Evolutionary conservation across 2,797 vertebrate species (phyloP).

Genomic region (Tenualosa thibaudeaui): DNA sequence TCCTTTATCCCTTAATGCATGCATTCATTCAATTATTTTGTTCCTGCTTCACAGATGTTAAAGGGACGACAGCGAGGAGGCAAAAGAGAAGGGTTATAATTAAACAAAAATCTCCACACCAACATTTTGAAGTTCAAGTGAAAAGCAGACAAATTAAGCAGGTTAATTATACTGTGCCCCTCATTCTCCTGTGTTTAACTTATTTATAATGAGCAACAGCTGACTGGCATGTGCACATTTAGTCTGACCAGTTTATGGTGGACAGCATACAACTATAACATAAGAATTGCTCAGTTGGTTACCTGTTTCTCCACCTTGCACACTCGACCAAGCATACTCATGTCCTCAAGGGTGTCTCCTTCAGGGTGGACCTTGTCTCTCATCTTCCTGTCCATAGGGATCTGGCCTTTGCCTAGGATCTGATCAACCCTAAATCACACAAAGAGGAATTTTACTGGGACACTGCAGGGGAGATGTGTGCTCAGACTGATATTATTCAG

Average conservation of each 20-base stretch:
- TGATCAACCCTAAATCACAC: constrained; percentile 87
- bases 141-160: not conserved
- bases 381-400: constrained; percentile 91
- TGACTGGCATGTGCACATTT: too few species aligned
- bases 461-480: constrained; percentile 35
- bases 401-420: constrained; percentile 96
- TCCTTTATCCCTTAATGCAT: too few species aligned
- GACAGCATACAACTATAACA: too few species aligned
- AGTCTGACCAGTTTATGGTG: too few species aligned
- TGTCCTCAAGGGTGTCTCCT: constrained; percentile 86
- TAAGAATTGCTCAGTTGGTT: constrained; percentile 31
- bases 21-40: too few species aligned
- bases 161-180: not conserved
- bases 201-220: too few species aligned
- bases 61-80: not conserved
- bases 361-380: constrained; percentile 90
- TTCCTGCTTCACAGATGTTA: not conserved
- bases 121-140: not conserved
- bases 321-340: constrained; percentile 96
- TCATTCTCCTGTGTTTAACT: not conserved
- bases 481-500: not conserved
- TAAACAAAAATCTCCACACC: too few species aligned
- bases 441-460: constrained; percentile 39
- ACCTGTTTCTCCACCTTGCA: constrained; percentile 98
- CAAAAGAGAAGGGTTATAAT: not conserved